phyloP scores from a whole-genome alignment of 2,113 vertebrate genomes.

The Anarrhichthys ocellatus region DNA sequence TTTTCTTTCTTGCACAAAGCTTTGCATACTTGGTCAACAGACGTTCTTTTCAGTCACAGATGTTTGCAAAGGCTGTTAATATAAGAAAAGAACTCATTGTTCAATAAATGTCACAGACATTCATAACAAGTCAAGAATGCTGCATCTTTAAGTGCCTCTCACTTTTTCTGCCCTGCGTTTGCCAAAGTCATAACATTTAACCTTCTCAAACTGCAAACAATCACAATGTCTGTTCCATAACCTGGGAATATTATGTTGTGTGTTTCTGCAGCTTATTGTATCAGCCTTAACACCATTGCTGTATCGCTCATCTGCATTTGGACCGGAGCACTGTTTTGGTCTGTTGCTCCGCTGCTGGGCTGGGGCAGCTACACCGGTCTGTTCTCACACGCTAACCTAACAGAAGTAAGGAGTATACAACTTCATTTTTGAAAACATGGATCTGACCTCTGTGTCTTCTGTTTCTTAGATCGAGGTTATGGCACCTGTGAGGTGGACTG shows the following conservation, averaged over 20 bases:
- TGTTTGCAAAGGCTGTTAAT: constrained; percentile 61
- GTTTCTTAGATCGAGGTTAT: constrained; percentile 84
- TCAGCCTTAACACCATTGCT: constrained; percentile 84
- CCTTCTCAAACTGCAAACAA: constrained; percentile 37
- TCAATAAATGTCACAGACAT: constrained; percentile 77
- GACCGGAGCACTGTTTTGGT: constrained; percentile 89
- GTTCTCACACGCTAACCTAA: background rate
- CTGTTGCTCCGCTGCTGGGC: constrained; percentile 87
- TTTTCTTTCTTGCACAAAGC: constrained; percentile 46
- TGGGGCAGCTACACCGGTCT: constrained; percentile 93
- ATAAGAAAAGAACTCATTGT: constrained; percentile 74
- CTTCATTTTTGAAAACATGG: background rate
- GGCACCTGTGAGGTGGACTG: constrained; percentile 91
- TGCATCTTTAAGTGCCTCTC: constrained; percentile 41
- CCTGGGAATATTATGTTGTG: constrained; percentile 13
- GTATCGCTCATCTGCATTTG: constrained; percentile 87
- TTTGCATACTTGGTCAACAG: constrained; percentile 61
- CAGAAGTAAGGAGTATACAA: background rate
- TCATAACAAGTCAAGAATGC: constrained; percentile 71
- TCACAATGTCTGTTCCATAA: constrained; percentile 20
- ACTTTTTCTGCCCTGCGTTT: constrained; percentile 54
- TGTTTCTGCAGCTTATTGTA: constrained; percentile 83
- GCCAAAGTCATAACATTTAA: constrained; percentile 50
- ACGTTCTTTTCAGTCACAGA: constrained; percentile 60
- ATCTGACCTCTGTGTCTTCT: constrained; percentile 2